Base-by-base conservation (phyloP, 2,113 vertebrate genomes). In the Antigone vipio region DNA sequence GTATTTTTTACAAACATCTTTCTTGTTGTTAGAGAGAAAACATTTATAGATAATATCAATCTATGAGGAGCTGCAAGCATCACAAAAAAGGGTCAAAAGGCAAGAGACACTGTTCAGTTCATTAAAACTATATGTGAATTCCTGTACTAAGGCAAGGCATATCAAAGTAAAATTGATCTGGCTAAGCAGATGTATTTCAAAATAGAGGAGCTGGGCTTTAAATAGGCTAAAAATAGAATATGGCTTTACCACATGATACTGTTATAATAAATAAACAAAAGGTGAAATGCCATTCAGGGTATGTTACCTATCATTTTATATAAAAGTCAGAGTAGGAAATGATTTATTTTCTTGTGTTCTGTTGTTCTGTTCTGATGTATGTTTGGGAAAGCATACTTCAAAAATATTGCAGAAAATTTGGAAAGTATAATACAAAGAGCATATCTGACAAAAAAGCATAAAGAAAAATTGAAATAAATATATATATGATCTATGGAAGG, bases 271-370 rank as follows among this genome's bases (percentile, higher is more conserved):
- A 59, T 49, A 40, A 32, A 13, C 56, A 55, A 35, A 11, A 69
- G 0, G 9, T n/a, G 58, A 86, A 83, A 71, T 53, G 59, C 22
- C 4, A 8, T 72, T 75, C 52, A 5, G 3, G 0, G 0, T 42
- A 23, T 58, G 76, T 17, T 49, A 9, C 3, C 4, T 26, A 23
- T 21, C 0, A 44, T 52, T 85, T 79, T 58, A 3, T 21, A 47
- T 40, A 53, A 17, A 67, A 90, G 3, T 29, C 20, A 63, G 21
- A n/a, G 3, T 17, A 38, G 12, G 6, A 53, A 84, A 71, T 66
- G 0, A n/a, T 17, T 50, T 77, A 18, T 30, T 83, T 59, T 59
- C 45, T 38, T 50, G 15, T 45, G 2, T 26, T 58, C 18, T 58
- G 3, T 59, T 91, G 2, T 26, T 58, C 18, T 58, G 4, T 53